Evolutionary conservation across 2,888 invertebrate species (phyloP), one percentile per base, ranked within the genome.

Genomic region (Apodemia zela): DNA sequence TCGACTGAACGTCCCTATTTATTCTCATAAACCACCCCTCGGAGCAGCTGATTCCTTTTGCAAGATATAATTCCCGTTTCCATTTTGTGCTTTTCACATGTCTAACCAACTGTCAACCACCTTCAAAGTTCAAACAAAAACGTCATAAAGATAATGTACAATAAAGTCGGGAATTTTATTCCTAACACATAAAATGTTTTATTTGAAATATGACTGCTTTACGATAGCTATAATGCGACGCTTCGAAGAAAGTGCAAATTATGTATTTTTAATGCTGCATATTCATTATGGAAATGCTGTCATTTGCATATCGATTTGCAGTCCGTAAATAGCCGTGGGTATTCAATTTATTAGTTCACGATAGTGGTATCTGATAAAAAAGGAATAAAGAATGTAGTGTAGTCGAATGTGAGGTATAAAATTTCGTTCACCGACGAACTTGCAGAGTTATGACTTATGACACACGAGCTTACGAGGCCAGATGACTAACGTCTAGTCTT

Each of bases 41-140:
- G n/a, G 72, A 82, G 79, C 86, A 87, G 86, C 86, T 87, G 87
- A 86, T 87, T 84, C 75, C 79, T 80, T 82, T 82, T 77, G 82
- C 67, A 71, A 72, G 45, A 47, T 47, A 47, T 71, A 70, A 71
- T 68, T 71, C 62, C 60, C 29, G 60, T 68, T 65, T 64, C 60
- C 63, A 63, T 58, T 63, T 62, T 63, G 61, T 63, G 65, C 60
- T 66, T 67, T 64, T 62, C 18, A 60, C 60, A 65, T 61, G 62
- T 61, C 58, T 47, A 67, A 67, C 60, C 60, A 62, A 60, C 60
- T 49, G 63, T 47, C 63, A 57, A 57, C 54, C 29, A 57, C 54
- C 54, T 57, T 57, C 54, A 25, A 57, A 57, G 25, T 25, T 29
- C 54, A 57, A 57, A 57, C 54, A 25, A 25, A 29, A 57, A 57